Percentiles rank a stretch among this genome's conserved stretches.
phyloP scores from a whole-genome alignment of 2,888 invertebrate species.

The Dasysyrphus tricinctus region DNA sequence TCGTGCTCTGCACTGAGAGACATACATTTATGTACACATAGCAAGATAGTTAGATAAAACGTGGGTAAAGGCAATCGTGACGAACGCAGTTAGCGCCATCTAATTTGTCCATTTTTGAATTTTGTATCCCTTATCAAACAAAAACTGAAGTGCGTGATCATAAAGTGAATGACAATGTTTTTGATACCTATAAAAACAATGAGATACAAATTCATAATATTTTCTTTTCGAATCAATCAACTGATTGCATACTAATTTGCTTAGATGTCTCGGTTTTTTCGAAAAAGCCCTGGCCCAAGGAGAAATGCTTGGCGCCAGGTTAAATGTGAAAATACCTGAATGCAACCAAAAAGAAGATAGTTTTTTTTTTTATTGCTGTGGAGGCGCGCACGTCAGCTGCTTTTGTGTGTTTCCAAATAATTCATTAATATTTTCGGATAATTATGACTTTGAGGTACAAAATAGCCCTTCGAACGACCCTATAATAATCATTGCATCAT shows the following conservation, averaged over 20 bases:
- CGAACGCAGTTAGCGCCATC: conserved; percentile 73
- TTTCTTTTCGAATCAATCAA: conserved; percentile 65
- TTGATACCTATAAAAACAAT: not conserved
- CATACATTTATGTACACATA: not conserved
- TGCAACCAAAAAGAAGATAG: conserved; percentile 30
- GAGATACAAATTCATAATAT: conserved; percentile 49
- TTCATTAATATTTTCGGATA: conserved; percentile 76
- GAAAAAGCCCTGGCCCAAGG: not conserved
- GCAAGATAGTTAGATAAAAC: conserved; percentile 28
- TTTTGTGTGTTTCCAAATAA: conserved; percentile 68
- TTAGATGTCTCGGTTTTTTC: conserved; percentile 64
- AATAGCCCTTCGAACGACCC: conserved; percentile 71
- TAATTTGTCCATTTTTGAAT: conserved; percentile 63
- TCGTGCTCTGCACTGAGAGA: conserved; percentile 42
- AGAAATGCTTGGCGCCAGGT: conserved; percentile 65
- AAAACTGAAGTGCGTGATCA: conserved; percentile 66
- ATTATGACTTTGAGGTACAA: conserved; percentile 74
- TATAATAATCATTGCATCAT: conserved; percentile 73
- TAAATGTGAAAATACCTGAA: conserved; percentile 42
- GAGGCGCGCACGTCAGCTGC: conserved; percentile 73
- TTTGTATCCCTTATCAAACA: conserved; percentile 42
- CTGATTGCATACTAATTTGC: conserved; percentile 75
- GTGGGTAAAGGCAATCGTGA: conserved; percentile 63
- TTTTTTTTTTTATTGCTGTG: conserved; percentile 37
- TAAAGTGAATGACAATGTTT: conserved; percentile 60